phyloP scores from a whole-genome alignment of 2,888 invertebrate genomes.

The Vesta saturnalis region DNA sequence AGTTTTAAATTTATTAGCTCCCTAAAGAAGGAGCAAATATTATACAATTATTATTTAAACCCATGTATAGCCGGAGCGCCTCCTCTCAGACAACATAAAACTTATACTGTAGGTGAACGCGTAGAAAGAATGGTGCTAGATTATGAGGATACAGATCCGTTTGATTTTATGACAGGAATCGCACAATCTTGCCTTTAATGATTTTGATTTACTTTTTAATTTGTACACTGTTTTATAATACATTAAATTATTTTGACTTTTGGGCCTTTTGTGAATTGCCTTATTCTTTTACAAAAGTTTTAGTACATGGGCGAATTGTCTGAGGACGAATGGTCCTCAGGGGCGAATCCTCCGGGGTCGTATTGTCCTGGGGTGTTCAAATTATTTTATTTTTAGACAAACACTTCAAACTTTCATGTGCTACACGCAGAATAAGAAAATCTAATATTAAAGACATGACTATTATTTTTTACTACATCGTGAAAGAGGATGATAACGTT shows the following conservation, averaged over 20 bases:
- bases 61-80: not conserved
- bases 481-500: too few relatives aligned
- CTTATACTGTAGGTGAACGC: not conserved
- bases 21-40: too few relatives aligned
- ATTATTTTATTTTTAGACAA: too few relatives aligned
- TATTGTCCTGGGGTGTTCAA: not conserved
- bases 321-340: not conserved
- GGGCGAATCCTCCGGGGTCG: not conserved
- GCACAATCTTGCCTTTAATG: not conserved
- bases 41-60: not conserved
- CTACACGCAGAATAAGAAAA: too few relatives aligned
- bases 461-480: too few relatives aligned
- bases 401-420: too few relatives aligned
- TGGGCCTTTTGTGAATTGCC: not conserved
- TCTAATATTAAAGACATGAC: too few relatives aligned
- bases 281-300: not conserved
- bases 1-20: too few relatives aligned
- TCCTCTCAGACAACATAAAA: not conserved
- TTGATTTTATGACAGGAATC: not conserved
- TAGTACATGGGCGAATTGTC: not conserved
- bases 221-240: not conserved
- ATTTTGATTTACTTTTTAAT: not conserved
- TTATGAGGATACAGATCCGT: not conserved
- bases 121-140: not conserved
- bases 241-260: not conserved